Evolutionary conservation across 2,113 vertebrate species (phyloP).

Genomic region (Saguinus midas): DNA sequence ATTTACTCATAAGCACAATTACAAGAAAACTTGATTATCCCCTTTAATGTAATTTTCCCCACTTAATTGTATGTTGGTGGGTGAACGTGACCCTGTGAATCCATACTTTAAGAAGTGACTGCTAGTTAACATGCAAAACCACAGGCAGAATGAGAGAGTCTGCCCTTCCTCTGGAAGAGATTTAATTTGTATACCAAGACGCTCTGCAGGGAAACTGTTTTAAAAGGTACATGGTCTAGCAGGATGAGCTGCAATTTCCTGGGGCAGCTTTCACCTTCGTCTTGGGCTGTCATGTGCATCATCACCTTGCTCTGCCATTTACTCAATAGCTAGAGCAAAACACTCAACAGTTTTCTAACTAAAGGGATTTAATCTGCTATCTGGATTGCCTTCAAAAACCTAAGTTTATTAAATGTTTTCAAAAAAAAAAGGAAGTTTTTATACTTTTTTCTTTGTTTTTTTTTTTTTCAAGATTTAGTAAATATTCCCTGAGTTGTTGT

Average conservation of each 20-base stretch:
- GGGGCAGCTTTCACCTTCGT: neutral
- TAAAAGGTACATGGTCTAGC: conserved; percentile 23
- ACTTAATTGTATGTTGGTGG: conserved; percentile 67
- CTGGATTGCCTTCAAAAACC: neutral
- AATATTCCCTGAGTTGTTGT: neutral
- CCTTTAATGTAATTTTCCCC: conserved; percentile 77
- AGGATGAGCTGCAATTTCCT: neutral
- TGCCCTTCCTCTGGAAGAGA: conserved; percentile 71
- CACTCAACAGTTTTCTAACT: neutral
- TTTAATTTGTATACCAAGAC: conserved; percentile 69
- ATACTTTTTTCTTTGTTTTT: neutral
- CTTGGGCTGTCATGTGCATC: neutral
- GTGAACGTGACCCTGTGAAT: conserved; percentile 73
- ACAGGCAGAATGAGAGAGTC: conserved; percentile 47
- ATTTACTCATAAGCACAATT: conserved; percentile 67
- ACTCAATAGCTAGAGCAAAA: neutral
- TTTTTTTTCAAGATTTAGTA: neutral
- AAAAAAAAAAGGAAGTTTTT: neutral
- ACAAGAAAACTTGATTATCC: conserved; percentile 74
- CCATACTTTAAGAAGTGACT: conserved; percentile 41
- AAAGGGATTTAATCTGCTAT: neutral
- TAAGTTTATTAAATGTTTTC: neutral
- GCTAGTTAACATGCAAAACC: conserved; percentile 59
- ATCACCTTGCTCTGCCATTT: neutral
- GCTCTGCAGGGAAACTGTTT: conserved; percentile 42